Percentiles rank a stretch among this genome's conserved stretches.
These are phyloP conservation scores for Drosophila ananassae DNA, from an alignment of 1,140 invertebrate species.

Conservation along the genomic window DNA sequence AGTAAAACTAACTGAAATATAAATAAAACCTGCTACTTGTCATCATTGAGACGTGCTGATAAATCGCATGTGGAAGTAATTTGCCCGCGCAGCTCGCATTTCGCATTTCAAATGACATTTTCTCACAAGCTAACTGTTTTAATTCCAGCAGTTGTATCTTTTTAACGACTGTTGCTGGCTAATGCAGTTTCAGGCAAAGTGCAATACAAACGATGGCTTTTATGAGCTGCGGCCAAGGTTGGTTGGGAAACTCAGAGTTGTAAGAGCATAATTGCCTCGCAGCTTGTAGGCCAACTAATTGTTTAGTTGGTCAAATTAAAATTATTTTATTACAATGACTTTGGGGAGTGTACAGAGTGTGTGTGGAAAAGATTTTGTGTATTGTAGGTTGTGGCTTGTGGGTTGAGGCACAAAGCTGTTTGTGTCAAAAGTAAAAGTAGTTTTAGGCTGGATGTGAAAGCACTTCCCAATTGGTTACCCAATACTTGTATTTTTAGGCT, in stretches of 20 bases:
- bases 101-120: slow-evolving; percentile 17
- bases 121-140: slow-evolving; percentile 35
- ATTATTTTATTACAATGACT: slow-evolving; percentile 19
- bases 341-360: not conserved
- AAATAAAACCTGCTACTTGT: slow-evolving; percentile 31
- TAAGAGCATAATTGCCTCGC: slow-evolving; percentile 23
- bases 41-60: slow-evolving; percentile 50
- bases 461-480: not conserved
- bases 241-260: not conserved
- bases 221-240: slow-evolving; percentile 22
- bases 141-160: slow-evolving; percentile 15
- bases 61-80: slow-evolving; percentile 54
- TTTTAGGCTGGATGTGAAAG: slow-evolving; percentile 10
- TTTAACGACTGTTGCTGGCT: slow-evolving; percentile 15
- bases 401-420: not conserved
- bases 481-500: slow-evolving; percentile 3
- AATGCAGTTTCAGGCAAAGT: not conserved
- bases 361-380: not conserved
- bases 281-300: slow-evolving; percentile 32
- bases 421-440: slow-evolving; percentile 27
- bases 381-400: not conserved
- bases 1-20: slow-evolving; percentile 19
- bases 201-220: not conserved
- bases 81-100: slow-evolving; percentile 33
- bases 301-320: slow-evolving; percentile 12